Evolutionary conservation across 2,797 vertebrate species (phyloP).

Genomic region (Crypturellus tataupa): DNA sequence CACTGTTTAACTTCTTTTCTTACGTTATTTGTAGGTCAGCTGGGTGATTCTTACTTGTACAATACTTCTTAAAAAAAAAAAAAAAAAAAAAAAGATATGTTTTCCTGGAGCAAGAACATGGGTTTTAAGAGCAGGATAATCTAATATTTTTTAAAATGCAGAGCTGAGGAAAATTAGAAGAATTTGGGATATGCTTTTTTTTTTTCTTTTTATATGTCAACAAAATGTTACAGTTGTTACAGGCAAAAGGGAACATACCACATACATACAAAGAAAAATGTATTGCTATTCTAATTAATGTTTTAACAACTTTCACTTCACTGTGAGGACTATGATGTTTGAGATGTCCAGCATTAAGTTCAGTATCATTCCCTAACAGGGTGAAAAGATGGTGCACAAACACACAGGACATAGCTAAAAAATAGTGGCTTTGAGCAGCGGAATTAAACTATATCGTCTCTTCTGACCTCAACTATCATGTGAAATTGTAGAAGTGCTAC

Average conservation of each 20-base stretch:
- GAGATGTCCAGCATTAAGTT: not conserved
- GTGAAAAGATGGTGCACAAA: not conserved
- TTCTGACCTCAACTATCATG: not conserved
- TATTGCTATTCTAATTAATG: not conserved
- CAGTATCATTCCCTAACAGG: too few species aligned
- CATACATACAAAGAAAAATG: not conserved
- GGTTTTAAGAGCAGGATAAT: not conserved
- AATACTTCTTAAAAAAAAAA: not conserved
- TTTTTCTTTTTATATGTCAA: not conserved
- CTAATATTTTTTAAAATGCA: not conserved
- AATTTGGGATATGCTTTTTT: not conserved
- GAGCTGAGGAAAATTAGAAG: not conserved
- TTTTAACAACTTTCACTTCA: not conserved
- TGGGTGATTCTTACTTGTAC: not conserved
- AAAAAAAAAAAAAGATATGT: not conserved
- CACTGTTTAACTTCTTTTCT: not conserved
- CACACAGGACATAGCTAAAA: not conserved
- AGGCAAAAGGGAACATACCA: not conserved
- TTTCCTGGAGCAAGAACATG: not conserved
- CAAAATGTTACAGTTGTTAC: not conserved
- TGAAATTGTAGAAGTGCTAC: not conserved
- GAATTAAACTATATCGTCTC: rapidly evolving
- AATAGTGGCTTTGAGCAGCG: not conserved
- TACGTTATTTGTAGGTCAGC: not conserved
- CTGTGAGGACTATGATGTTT: not conserved